phyloP scores from a whole-genome alignment of 2,113 vertebrate genomes.

The Lamprotornis superbus region DNA sequence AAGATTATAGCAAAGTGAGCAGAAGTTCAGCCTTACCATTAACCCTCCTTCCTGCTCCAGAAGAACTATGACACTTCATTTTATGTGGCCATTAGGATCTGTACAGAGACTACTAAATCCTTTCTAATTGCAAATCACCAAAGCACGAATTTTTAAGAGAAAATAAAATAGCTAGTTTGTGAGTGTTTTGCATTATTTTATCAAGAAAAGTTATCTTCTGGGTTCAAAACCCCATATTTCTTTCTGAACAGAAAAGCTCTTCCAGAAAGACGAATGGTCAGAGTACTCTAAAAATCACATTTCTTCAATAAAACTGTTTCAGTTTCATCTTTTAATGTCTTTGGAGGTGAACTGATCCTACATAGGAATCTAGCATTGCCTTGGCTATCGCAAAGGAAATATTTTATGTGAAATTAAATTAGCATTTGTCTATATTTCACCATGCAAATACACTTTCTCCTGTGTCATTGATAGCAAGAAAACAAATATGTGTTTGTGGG shows the following conservation, averaged over 20 bases:
- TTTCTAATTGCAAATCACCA: not conserved
- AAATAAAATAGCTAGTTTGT: not conserved
- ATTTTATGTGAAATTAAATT: not conserved
- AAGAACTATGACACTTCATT: not conserved
- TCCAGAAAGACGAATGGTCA: not conserved
- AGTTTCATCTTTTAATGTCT: not conserved
- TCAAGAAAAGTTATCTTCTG: not conserved
- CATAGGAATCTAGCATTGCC: not conserved
- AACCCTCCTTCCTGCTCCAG: not conserved
- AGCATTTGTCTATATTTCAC: conserved; percentile 18
- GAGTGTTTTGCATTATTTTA: not conserved
- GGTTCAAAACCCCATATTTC: not conserved
- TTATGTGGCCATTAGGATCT: not conserved
- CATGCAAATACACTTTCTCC: not conserved
- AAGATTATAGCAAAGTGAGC: not conserved
- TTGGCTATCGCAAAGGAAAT: not conserved
- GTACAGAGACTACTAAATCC: not conserved
- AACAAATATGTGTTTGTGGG: not conserved
- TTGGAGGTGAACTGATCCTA: not conserved
- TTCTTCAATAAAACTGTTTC: not conserved
- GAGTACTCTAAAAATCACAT: not conserved
- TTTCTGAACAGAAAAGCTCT: not conserved
- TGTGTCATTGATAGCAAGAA: not conserved
- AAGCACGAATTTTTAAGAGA: not conserved
- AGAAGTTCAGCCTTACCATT: not conserved